phyloP scores from a whole-genome alignment of 2,888 invertebrate genomes.

The Reticulitermes lucifugus region DNA sequence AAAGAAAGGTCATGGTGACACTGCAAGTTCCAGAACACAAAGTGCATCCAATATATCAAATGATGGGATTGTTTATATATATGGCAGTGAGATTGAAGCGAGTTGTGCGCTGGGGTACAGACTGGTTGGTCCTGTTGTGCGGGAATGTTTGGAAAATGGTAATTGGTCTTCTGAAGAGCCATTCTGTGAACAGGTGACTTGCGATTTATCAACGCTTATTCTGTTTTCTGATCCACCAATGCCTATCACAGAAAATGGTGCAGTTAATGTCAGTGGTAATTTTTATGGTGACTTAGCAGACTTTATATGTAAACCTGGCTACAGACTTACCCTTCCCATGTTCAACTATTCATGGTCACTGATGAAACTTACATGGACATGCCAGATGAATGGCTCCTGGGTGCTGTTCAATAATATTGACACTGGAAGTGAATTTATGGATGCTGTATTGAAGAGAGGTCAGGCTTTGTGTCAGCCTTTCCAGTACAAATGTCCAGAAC shows the following conservation, averaged over 20 bases:
- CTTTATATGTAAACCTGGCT: constrained; percentile 43
- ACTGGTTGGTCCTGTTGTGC: constrained; percentile 45
- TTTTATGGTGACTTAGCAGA: constrained; percentile 54
- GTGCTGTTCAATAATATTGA: not conserved
- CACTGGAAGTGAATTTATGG: not conserved
- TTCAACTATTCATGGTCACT: not conserved
- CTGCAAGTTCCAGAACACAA: not conserved
- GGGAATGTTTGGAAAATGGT: constrained; percentile 45
- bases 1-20: not conserved
- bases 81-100: constrained; percentile 11
- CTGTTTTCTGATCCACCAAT: not conserved
- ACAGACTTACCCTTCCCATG: constrained; percentile 22
- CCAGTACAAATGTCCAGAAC: not conserved
- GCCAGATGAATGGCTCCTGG: constrained; percentile 3
- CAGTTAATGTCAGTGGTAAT: constrained; percentile 55
- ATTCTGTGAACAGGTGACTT: constrained; percentile 34
- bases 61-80: constrained; percentile 43
- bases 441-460: not conserved
- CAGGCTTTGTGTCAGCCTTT: not conserved
- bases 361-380: constrained; percentile 16
- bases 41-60: not conserved
- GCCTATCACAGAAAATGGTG: constrained; percentile 16
- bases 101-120: constrained; percentile 45
- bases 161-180: constrained; percentile 47
- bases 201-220: constrained; percentile 34